Evolutionary conservation across 1,140 invertebrate genomes (phyloP).

Genomic region (Drosophila ercepeae): DNA sequence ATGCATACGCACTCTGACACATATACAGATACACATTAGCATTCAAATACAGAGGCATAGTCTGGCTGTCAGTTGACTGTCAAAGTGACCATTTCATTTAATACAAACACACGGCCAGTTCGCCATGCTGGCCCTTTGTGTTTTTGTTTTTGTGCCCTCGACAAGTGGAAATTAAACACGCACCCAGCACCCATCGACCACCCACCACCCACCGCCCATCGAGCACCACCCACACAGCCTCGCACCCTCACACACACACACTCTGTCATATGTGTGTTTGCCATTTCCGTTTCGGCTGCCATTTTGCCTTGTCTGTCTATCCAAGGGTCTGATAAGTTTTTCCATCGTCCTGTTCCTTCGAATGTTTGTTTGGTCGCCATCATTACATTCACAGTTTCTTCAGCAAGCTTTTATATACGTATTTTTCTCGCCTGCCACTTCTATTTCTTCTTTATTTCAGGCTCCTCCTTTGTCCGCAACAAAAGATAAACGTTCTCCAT

Average conservation of each 20-base stretch:
- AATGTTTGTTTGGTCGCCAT: slow-evolving; percentile 56
- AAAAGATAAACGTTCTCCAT: slow-evolving; percentile 25
- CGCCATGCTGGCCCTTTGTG: slow-evolving; percentile 24
- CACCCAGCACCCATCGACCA: slow-evolving; percentile 39
- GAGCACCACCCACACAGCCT: too few relatives aligned
- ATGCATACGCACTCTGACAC: too few relatives aligned
- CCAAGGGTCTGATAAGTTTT: slow-evolving; percentile 33
- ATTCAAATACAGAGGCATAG: slow-evolving; percentile 14
- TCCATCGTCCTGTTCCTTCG: slow-evolving; percentile 16
- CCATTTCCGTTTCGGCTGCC: slow-evolving; percentile 40
- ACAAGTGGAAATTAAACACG: slow-evolving; percentile 77
- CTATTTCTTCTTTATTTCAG: slow-evolving; percentile 16
- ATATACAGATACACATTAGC: not conserved
- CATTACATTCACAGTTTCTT: slow-evolving; percentile 43
- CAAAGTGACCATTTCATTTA: slow-evolving; percentile 80
- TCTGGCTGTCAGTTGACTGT: slow-evolving; percentile 66
- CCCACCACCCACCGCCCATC: too few relatives aligned
- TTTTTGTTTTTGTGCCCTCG: slow-evolving; percentile 36
- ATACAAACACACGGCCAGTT: slow-evolving; percentile 32
- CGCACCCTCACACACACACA: slow-evolving; percentile 13
- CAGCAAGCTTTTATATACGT: slow-evolving; percentile 13
- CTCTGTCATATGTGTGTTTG: not conserved
- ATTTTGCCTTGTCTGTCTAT: slow-evolving; percentile 31
- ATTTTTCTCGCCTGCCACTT: slow-evolving; percentile 9
- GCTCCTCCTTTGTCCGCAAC: slow-evolving; percentile 31